Evolutionary conservation across 2,113 vertebrate genomes (phyloP), one percentile per base, ranked within the genome.

Genomic region (Nansenia antarctica): DNA sequence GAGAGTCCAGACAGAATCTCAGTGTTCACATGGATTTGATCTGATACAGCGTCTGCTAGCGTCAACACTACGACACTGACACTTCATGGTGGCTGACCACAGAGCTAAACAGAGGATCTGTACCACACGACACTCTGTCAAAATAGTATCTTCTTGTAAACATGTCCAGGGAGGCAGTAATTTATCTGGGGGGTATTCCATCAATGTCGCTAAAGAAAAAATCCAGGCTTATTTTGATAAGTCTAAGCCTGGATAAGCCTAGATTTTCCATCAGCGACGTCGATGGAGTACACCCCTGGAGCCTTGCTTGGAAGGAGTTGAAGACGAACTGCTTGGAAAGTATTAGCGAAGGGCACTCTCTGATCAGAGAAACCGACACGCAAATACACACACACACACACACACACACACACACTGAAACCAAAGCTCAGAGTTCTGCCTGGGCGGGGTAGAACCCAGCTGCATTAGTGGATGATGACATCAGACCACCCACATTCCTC

Each of bases 401-500:
- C 65, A 57, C 54, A 45, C 26, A 58, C 39, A 80, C 8, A 35
- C 54, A 54, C 5, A 71, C 27, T 77, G 84, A 87, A 86, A 88
- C 81, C 52, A 29, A 82, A 72, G 69, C 73, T n/a, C 14, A 5
- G 14, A 0, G 39, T n/a, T 3, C 39, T 67, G 39, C 27, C n/a
- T 20, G 29, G 37, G 60, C n/a, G 18, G 75, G 59, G 67, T 84
- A 83, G 86, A 90, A 91, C 90, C 90, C 74, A 69, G 76, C 69
- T 62, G 62, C 76, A 65, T 82, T 82, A 66, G 78, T 61, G 61
- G 73, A 72, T 29, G 69, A 81, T 88, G 87, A 88, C 82, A 89
- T 90, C 83, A 91, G 88, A 86, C 85, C 82, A 86, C 83, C 79
- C 78, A 79, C 80, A 87, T 84, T 82, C 78, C 82, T 61, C 69